Base-by-base conservation (phyloP, 2,113 vertebrate species). In the Drymodes brunneopygia region DNA sequence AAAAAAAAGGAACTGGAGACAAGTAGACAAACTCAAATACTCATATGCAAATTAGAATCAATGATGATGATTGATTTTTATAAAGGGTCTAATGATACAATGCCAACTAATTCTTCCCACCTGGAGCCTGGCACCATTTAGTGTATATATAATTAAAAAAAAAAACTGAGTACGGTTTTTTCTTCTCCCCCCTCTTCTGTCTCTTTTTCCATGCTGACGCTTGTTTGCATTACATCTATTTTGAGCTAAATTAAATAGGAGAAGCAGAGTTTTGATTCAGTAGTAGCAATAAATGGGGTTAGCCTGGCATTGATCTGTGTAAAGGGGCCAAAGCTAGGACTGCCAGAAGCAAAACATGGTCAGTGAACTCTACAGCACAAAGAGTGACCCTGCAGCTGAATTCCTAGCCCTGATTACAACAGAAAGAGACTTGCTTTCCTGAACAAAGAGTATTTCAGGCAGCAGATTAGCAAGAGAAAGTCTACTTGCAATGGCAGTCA, bases 311-410 rank as follows among this genome's bases (percentile, higher is more conserved):
- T 85, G 84, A 89, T 97, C 95, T 96, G 92, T 66, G 87, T 71
- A 91, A 96, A 73, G 80, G 58, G 92, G 88, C 87, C 62, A 84
- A 91, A 92, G 91, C 89, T 75, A 71, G 74, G 51, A 93, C 73
- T 80, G 95, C 90, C 71, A 83, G 89, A 56, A 95, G 94, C 71
- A 87, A 88, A 80, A 81, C 19, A 14, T 94, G 94, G 94, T 91
- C 96, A 96, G 94, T 97, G 96, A 97, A 97, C 96, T 97, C 96
- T 51, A 67, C 78, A 85, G 92, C 78, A 88, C 91, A 69, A 95
- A 64, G 61, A 64, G 73, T 80, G 91, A 97, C 87, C 88, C 95
- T 74, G 48, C 81, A 93, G 95, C 89, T 92, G 93, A 95, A 83
- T 94, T 75, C 81, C 77, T 73, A 88, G 95, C 62, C 80, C 91